Evolutionary conservation across 2,113 vertebrate genomes (phyloP).

Genomic region (Oostethus manadensis): DNA sequence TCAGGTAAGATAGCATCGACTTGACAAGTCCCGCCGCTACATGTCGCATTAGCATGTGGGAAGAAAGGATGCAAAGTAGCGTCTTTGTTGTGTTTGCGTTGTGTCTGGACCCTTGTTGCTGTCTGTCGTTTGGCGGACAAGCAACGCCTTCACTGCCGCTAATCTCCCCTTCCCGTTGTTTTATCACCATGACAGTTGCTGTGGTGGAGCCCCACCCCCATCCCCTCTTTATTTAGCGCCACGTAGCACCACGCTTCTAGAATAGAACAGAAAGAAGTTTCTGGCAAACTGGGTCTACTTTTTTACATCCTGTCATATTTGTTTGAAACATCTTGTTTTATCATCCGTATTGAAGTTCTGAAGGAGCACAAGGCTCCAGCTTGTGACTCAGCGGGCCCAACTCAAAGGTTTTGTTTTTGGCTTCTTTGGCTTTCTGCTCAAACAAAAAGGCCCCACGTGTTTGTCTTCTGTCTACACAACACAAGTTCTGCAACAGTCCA

Average conservation of each 20-base stretch:
- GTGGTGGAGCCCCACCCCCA: constrained; percentile 23
- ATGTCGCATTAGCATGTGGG: too few relatives aligned
- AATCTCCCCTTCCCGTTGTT: constrained; percentile 62
- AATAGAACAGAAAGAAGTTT: too few relatives aligned
- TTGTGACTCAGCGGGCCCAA: neutral
- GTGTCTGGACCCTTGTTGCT: constrained; percentile 14
- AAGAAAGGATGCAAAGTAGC: neutral
- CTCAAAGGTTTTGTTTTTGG: neutral
- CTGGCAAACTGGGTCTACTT: too few relatives aligned
- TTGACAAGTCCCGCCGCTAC: too few relatives aligned
- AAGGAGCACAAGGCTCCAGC: neutral
- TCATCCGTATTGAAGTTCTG: neutral
- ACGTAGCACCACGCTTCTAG: constrained; percentile 56
- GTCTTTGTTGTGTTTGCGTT: constrained; percentile 12
- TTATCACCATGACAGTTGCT: constrained; percentile 60
- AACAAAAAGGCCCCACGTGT: too few relatives aligned
- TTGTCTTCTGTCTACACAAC: too few relatives aligned
- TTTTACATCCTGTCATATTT: too few relatives aligned
- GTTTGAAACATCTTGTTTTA: too few relatives aligned
- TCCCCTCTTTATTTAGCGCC: constrained; percentile 28
- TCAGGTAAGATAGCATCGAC: too few relatives aligned
- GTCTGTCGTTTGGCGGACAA: constrained; percentile 38
- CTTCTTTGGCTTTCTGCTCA: neutral
- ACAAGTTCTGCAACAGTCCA: too few relatives aligned
- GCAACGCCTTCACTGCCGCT: constrained; percentile 38